Percentiles rank a stretch among this genome's conserved stretches.
Evolutionary conservation across 2,113 vertebrate genomes (phyloP).

Genomic region (Cettia cetti): DNA sequence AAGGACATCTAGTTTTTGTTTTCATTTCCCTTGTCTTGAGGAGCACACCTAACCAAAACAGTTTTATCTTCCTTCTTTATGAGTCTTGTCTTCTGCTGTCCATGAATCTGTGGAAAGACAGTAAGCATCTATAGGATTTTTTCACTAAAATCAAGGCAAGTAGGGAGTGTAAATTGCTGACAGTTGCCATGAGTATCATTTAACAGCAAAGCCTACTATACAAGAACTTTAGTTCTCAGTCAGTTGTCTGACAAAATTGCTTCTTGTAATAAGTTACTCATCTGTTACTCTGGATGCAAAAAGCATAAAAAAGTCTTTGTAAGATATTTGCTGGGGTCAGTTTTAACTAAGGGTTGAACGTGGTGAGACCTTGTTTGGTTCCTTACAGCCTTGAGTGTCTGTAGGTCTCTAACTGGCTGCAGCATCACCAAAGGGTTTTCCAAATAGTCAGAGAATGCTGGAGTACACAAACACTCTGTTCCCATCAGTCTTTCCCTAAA

Average conservation of each 20-base stretch:
- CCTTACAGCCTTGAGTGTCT: neutral
- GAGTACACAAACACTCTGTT: neutral
- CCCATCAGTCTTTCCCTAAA: neutral
- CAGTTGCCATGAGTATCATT: neutral
- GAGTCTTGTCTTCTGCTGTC: neutral
- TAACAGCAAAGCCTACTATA: neutral
- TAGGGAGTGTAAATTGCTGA: neutral
- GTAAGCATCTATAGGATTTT: neutral
- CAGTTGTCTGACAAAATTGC: neutral
- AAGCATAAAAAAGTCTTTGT: neutral
- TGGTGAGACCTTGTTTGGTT: neutral
- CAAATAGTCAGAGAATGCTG: neutral
- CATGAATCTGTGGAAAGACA: neutral
- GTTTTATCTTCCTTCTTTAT: neutral
- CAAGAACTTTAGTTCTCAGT: neutral
- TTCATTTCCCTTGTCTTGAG: neutral
- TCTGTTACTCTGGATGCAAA: neutral
- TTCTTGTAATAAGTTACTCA: neutral
- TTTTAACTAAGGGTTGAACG: neutral
- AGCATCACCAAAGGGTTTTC: neutral
- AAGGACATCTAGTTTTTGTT: neutral
- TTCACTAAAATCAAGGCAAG: neutral
- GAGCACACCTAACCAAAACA: neutral
- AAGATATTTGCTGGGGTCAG: accelerated
- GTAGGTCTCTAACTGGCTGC: neutral